Conservation (phyloP, 2,888 invertebrate genomes). For the Elysia crispata region DNA sequence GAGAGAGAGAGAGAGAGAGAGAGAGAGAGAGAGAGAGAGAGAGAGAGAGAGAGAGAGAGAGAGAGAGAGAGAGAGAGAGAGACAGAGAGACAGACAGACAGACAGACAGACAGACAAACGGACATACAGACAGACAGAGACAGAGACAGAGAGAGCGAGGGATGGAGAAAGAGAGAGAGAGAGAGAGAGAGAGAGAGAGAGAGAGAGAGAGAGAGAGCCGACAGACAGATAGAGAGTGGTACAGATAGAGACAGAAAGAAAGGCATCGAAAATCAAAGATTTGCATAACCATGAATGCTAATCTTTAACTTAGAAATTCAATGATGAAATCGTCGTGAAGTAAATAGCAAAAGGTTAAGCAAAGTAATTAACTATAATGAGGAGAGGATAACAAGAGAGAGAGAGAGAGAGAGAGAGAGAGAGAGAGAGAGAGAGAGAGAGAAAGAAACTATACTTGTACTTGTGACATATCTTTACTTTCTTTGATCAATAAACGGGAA, state of each 20-base stretch:
- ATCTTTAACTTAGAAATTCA: too few relatives aligned
- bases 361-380: too few relatives aligned
- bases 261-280: neutral
- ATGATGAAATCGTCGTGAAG: too few relatives aligned
- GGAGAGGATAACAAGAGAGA: too few relatives aligned
- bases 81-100: neutral
- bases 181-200: constrained; percentile 5
- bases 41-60: constrained; percentile 26
- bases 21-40: neutral
- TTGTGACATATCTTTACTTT: too few relatives aligned
- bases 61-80: constrained; percentile 12
- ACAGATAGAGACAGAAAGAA: neutral
- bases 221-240: neutral
- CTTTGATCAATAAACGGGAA: too few relatives aligned
- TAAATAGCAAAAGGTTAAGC: too few relatives aligned
- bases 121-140: neutral
- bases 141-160: neutral
- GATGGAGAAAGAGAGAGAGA: neutral
- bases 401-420: too few relatives aligned
- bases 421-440: too few relatives aligned
- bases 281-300: too few relatives aligned
- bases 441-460: too few relatives aligned
- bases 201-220: constrained; percentile 14
- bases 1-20: neutral
- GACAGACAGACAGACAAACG: neutral